Base-by-base conservation (phyloP, 1,140 invertebrate genomes). In the Drosophila watanabei region DNA sequence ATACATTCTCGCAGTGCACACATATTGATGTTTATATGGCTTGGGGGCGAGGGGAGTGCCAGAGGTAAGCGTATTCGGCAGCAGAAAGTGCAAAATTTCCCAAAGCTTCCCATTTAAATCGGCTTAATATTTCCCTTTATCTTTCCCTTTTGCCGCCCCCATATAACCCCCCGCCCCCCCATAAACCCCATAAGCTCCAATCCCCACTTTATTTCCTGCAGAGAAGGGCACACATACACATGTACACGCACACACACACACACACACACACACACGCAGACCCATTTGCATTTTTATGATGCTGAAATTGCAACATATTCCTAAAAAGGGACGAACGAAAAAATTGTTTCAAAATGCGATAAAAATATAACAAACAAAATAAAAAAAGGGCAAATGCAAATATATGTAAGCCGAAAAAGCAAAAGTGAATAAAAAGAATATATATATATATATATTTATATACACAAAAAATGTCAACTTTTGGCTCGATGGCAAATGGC, bases 261-360 rank as follows among this genome's bases (percentile, higher is more conserved):
- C 43, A 2, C 30, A 13, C 28, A 4, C 37, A 20, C 32, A n/a
- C 48, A 57, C 54, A 49, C 30, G 37, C 14, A 48, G 43, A 39
- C 20, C 56, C 71, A 80, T 82, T 82, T 82, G 72, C 79, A 82
- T 77, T 81, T 82, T 82, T 82, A 76, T 76, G 58, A 75, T 80
- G 62, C 71, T 59, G 43, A 80, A 75, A 81, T 81, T 81, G 78
- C 79, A 81, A 81, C 63, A 81, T 77, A 70, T 66, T 77, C 45
- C 57, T 24, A 46, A 75, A 75, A 48, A 11, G 41, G 51, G 13
- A 16, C 39, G 62, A 54, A 63, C 57, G 59, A 51, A 56, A 63
- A 65, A 65, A 57, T 65, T 62, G 33, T 69, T 71, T 70, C 48
- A 37, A 77, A 77, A 75, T 80, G 58, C 35, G 57, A 80, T 80